Evolutionary conservation across 2,797 vertebrate species (phyloP), one percentile per base, ranked within the genome.

Genomic region (Diglossa cyanea): DNA sequence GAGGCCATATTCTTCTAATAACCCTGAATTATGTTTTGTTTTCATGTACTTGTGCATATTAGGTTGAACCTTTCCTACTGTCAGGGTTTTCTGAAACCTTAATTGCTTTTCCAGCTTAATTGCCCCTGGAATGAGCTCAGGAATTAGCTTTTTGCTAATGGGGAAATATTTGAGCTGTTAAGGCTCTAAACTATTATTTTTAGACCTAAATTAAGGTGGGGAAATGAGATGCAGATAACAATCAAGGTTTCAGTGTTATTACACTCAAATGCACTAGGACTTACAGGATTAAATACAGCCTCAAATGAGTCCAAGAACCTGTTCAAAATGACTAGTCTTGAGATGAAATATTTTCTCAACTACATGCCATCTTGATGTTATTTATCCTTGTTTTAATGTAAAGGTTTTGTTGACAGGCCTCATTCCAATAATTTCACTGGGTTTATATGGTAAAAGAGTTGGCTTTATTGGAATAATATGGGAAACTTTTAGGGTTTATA

Each of bases 61-160:
- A 91, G 45, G 54, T 53, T 77, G 68, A 96, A 92, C 92, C 39
- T 94, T 95, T 90, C 57, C 50, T 70, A 78, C 71, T 72, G 67
- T 90, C 79, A 93, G 76, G 70, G 85, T 74, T 91, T 95, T 94
- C 67, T 95, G 92, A 95, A 92, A 51, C 51, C 53, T 79, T 95
- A 96, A 94, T 96, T 95, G 95, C 79, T 93, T 96, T 96, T 91
- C 61, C 35, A 76, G 65, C 45, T 93, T 95, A 96, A 95, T 96
- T 93, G 88, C 53, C 70, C 87, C 87, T 94, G 85, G 87, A 97
- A 95, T 84, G 89, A 95, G 73, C 82, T 92, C 92, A 94, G 70
- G 79, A 94, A 96, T 96, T 92, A 95, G 70, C 40, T 86, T 93
- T 87, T 84, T 89, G 92, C 82, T 95, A 96, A 95, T 95, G 66